Evolutionary conservation across 2,797 vertebrate species (phyloP), one percentile per base, ranked within the genome.

Genomic region (Spea hammondii): DNA sequence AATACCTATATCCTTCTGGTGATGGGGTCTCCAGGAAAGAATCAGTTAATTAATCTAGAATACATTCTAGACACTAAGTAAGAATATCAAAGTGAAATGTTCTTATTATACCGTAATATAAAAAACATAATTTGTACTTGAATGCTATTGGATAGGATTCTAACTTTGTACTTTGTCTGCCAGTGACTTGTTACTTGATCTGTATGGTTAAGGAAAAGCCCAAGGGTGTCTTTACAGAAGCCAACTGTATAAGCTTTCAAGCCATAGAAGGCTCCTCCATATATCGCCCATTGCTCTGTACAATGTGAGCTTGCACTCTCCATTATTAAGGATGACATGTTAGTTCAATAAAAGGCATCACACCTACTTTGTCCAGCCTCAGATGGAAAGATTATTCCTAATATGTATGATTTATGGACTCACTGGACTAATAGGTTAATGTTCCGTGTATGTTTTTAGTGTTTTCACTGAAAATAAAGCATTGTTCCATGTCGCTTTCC

Each of bases 361-460:
- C 77, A 79, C 70, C 70, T 79, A 72, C 70, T 67, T 67, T 73
- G 53, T 79, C 47, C 53, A 59, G 70, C 45, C 77, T 79, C 70
- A 12, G 46, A 79, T 72, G 70, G 53, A 64, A 59, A 66, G 77
- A 66, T 67, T 79, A 66, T 73, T 66, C 46, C 70, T 79, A 72
- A 72, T 72, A 46, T 32, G 54, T n/a, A 49, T n/a, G 53, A 78
- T 71, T 77, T 77, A 77, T n/a, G 45, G n/a, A 67, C 69, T 72
- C 51, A 62, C 48, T 71, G 76, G 64, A 48, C 60, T 60, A 73
- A 79, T 60, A 68, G 70, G 11, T 79, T 79, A 66, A 79, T 57
- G 12, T 59, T n/a, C 62, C 12, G 46, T 67, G 77, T 17, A 51
- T 73, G 64, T 66, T 79, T 75, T 79, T 48, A 17, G 53, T 49